phyloP scores from a whole-genome alignment of 2,797 vertebrate species.

The Liparis tanakae region DNA sequence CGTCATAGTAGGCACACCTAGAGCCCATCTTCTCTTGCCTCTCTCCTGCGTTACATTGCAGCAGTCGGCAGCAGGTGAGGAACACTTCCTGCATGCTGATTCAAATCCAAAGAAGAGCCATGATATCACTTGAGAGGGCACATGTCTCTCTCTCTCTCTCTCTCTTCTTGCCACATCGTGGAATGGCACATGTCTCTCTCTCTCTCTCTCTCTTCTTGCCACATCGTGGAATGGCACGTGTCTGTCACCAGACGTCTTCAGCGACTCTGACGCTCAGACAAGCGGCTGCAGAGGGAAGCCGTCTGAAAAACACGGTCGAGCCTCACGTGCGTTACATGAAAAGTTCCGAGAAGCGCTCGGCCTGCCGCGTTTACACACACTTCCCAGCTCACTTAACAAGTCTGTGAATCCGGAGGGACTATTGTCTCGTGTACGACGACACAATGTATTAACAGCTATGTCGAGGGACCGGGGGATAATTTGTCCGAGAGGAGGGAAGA shows the following conservation, averaged over 20 bases:
- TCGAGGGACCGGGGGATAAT: not conserved
- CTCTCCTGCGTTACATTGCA: constrained; percentile 55
- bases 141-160: constrained; percentile 5
- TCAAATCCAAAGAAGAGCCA: constrained; percentile 48
- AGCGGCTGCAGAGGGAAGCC: constrained; percentile 42
- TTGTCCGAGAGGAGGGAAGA: constrained; percentile 28
- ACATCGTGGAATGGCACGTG: constrained; percentile 36
- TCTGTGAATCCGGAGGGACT: constrained; percentile 47
- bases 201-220: constrained; percentile 2
- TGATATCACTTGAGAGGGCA: constrained; percentile 45
- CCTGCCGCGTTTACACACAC: constrained; percentile 23
- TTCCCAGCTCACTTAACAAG: constrained; percentile 31
- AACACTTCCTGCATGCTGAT: constrained; percentile 43
- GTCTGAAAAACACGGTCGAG: constrained; percentile 31
- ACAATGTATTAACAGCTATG: constrained; percentile 25
- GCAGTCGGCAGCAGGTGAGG: constrained; percentile 46
- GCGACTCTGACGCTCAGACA: constrained; percentile 33
- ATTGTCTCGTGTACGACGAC: constrained; percentile 48
- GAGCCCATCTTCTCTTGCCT: constrained; percentile 22
- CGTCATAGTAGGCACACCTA: constrained; percentile 54
- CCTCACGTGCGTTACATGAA: constrained; percentile 42
- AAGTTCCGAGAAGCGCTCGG: constrained; percentile 41
- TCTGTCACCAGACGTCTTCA: constrained; percentile 51
- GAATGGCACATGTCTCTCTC: constrained; percentile 33
- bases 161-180: constrained; percentile 19